A percentile compares a stretch with the other conserved stretches of the same genome.
Evolutionary conservation across 2,113 vertebrate species (phyloP).

Genomic region (Megalops atlanticus): DNA sequence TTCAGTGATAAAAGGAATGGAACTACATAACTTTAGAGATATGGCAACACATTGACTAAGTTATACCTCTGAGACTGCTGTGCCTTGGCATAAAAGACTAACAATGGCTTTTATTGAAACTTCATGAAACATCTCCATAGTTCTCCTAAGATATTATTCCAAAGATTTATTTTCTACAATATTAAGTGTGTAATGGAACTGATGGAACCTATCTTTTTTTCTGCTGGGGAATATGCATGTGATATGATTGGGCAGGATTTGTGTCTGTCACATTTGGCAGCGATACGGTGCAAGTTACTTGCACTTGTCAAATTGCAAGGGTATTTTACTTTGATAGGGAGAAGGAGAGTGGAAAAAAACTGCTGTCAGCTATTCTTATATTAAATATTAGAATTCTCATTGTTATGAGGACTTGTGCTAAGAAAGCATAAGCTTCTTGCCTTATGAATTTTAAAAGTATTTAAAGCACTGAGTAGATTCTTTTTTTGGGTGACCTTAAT

Average conservation of each 20-base stretch:
- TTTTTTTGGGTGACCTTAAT: conserved; percentile 72
- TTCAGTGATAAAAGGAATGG: not conserved
- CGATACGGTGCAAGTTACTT: conserved; percentile 18
- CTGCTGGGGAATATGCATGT: conserved; percentile 20
- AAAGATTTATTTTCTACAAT: conserved; percentile 21
- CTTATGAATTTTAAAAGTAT: conserved; percentile 74
- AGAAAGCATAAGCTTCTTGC: conserved; percentile 79
- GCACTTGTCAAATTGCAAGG: conserved; percentile 34
- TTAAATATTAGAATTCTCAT: conserved; percentile 73
- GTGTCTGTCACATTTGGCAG: conserved; percentile 31
- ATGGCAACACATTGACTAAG: not conserved
- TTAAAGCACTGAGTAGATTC: conserved; percentile 57
- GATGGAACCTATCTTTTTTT: conserved; percentile 8
- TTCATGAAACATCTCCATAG: not conserved
- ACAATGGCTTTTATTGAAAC: not conserved
- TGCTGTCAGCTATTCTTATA: conserved; percentile 79
- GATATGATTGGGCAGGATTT: conserved; percentile 36
- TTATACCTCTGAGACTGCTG: not conserved
- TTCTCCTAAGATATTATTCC: not conserved
- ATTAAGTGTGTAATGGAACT: conserved; percentile 14
- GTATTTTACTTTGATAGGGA: conserved; percentile 41
- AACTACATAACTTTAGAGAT: conserved; percentile 11
- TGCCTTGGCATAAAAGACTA: not conserved
- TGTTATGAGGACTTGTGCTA: conserved; percentile 69
- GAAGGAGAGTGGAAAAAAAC: conserved; percentile 50